phyloP scores from a whole-genome alignment of 2,113 vertebrate species.

The Etheostoma cragini region DNA sequence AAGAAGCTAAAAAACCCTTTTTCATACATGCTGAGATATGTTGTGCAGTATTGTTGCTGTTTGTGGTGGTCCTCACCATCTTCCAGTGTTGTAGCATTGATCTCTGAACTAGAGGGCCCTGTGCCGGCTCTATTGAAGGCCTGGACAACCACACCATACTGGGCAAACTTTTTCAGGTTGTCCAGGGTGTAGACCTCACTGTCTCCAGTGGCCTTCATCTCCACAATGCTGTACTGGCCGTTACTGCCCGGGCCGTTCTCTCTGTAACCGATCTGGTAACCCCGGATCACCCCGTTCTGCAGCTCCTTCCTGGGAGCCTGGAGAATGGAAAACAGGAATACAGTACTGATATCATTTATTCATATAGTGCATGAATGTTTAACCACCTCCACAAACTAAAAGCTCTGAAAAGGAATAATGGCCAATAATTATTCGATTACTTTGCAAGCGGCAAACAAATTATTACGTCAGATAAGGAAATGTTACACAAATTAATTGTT shows the following conservation, averaged over 20 bases:
- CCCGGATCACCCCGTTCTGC: slow-evolving; percentile 96
- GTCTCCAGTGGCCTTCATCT: slow-evolving; percentile 98
- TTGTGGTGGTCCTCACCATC: slow-evolving; percentile 83
- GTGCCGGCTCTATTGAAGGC: slow-evolving; percentile 97
- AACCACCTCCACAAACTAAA: background rate
- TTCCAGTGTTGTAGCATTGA: slow-evolving; percentile 96
- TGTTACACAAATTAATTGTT: background rate
- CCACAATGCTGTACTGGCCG: slow-evolving; percentile 98
- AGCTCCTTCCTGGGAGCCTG: slow-evolving; percentile 97
- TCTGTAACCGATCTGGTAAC: slow-evolving; percentile 98
- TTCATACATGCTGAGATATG: background rate
- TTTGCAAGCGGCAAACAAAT: background rate
- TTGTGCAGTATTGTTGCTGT: background rate
- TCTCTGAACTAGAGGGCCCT: slow-evolving; percentile 96
- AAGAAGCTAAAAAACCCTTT: background rate
- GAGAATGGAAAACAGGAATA: background rate
- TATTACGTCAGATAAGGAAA: background rate
- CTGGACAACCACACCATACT: slow-evolving; percentile 98
- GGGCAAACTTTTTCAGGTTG: slow-evolving; percentile 98
- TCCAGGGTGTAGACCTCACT: slow-evolving; percentile 97
- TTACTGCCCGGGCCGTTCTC: slow-evolving; percentile 98
- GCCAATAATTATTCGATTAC: background rate
- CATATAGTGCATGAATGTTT: background rate
- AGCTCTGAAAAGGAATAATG: background rate
- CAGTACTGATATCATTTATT: background rate